Conservation (phyloP, 1,140 invertebrate genomes). For the Musca vetustissima region DNA sequence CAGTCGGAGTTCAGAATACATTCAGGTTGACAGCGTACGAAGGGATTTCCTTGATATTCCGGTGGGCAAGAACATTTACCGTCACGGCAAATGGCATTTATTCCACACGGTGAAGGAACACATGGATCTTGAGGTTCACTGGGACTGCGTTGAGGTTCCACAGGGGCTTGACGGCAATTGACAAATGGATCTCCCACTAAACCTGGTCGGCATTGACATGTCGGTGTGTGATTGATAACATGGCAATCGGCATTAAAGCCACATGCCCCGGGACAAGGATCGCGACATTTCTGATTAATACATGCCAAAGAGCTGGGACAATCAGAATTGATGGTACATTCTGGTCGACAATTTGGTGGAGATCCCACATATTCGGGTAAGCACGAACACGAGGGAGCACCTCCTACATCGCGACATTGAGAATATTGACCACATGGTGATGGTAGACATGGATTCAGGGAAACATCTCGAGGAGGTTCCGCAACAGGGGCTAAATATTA, state of each 20-base stretch:
- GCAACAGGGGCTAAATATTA: slow-evolving; percentile 21
- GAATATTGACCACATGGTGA: slow-evolving; percentile 73
- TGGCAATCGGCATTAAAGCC: slow-evolving; percentile 72
- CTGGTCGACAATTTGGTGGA: slow-evolving; percentile 75
- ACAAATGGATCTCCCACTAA: slow-evolving; percentile 62
- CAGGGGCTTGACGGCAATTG: slow-evolving; percentile 54
- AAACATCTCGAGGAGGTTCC: not conserved
- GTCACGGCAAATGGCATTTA: slow-evolving; percentile 62
- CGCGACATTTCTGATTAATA: slow-evolving; percentile 73
- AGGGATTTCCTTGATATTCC: slow-evolving; percentile 73
- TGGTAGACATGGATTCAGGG: slow-evolving; percentile 65
- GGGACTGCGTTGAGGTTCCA: slow-evolving; percentile 35
- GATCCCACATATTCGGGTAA: slow-evolving; percentile 70
- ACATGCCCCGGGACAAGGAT: slow-evolving; percentile 79
- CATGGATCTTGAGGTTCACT: slow-evolving; percentile 56
- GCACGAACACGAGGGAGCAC: slow-evolving; percentile 72
- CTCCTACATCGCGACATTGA: slow-evolving; percentile 58
- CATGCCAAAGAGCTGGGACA: slow-evolving; percentile 73
- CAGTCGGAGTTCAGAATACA: slow-evolving; percentile 84
- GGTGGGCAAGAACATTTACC: slow-evolving; percentile 57
- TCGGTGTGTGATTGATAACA: slow-evolving; percentile 67
- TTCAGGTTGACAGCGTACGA: slow-evolving; percentile 73
- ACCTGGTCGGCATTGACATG: slow-evolving; percentile 64
- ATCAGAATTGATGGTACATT: slow-evolving; percentile 72
- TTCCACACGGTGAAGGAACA: slow-evolving; percentile 67